Conservation (phyloP, 2,797 vertebrate genomes). For the Pangasius krempfi region DNA sequence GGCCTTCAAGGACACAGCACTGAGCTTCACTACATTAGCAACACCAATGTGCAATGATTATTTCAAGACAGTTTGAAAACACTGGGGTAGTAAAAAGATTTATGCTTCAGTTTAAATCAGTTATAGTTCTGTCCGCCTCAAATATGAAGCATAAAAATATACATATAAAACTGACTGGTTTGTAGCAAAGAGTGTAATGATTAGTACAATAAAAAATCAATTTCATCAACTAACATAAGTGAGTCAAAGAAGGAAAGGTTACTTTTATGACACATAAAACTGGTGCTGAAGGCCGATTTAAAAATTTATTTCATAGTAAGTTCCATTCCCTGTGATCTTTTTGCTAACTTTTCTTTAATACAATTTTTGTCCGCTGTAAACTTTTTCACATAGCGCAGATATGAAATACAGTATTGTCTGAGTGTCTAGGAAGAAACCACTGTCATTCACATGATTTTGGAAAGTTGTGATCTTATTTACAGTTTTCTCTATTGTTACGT, state of each 20-base stretch:
- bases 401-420: background rate
- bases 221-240: background rate
- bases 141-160: constrained; percentile 7
- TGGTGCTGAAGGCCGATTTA: background rate
- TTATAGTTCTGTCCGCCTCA: background rate
- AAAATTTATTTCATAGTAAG: background rate
- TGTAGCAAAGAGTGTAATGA: background rate
- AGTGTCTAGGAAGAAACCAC: constrained; percentile 45
- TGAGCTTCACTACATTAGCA: constrained; percentile 67
- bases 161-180: background rate
- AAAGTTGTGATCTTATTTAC: constrained; percentile 73
- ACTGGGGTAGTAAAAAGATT: constrained; percentile 36
- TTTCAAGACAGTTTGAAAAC: constrained; percentile 47
- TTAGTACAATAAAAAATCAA: background rate
- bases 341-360: background rate
- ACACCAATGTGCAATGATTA: constrained; percentile 39
- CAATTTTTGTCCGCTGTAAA: background rate
- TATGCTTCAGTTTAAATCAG: constrained; percentile 33
- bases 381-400: background rate
- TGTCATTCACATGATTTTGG: constrained; percentile 69
- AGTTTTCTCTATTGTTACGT: constrained; percentile 72
- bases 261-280: background rate
- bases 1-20: constrained; percentile 79
- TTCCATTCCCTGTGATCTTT: background rate
- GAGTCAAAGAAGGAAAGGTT: background rate